Evolutionary conservation across 1,140 invertebrate species (phyloP).

Genomic region (Pentalonia nigronervosa): DNA sequence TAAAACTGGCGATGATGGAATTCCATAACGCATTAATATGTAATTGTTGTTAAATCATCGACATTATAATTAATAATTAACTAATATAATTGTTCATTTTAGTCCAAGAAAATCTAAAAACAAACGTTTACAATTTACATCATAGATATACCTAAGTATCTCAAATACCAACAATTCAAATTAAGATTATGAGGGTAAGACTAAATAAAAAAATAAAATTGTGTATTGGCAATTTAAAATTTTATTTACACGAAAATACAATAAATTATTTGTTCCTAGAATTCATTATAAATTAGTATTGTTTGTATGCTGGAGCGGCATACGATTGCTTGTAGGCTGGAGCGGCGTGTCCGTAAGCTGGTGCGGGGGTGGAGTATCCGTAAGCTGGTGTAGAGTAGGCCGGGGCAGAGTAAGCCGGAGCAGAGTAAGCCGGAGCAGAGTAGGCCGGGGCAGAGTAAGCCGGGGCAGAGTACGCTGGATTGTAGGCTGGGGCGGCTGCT

Average conservation of each 20-base stretch:
- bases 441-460: slow-evolving; percentile 55
- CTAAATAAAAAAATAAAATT: no score
- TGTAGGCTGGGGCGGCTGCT: slow-evolving; percentile 58
- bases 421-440: background rate
- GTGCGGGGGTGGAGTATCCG: slow-evolving; percentile 29
- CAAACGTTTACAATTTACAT: no score
- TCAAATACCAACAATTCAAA: no score
- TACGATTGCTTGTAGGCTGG: background rate
- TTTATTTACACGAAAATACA: slow-evolving; percentile 29
- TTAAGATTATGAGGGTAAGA: no score
- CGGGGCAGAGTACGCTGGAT: background rate
- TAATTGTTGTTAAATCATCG: no score
- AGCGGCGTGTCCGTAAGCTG: background rate
- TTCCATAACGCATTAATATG: no score
- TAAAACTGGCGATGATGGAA: no score
- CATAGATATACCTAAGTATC: no score
- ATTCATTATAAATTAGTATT: background rate
- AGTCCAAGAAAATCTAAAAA: no score
- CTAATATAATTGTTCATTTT: no score
- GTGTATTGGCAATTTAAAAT: background rate
- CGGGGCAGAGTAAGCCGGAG: background rate
- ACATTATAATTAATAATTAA: no score
- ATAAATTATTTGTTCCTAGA: background rate
- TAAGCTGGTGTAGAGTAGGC: background rate
- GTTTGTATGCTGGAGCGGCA: background rate